phyloP scores from a whole-genome alignment of 2,888 invertebrate species.

The Hofmannophila pseudospretella region DNA sequence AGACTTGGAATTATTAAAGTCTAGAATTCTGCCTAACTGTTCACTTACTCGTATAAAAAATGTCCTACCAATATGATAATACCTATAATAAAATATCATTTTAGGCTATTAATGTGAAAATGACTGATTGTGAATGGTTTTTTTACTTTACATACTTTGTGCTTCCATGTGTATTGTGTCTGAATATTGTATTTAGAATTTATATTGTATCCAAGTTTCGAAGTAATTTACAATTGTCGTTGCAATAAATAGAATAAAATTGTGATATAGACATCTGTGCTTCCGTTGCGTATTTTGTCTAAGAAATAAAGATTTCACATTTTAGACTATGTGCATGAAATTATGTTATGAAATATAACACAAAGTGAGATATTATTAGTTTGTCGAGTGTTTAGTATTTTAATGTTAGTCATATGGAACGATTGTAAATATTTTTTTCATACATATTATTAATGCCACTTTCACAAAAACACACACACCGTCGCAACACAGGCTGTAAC shows the following conservation, averaged over 20 bases:
- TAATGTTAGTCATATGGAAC: constrained; percentile 21
- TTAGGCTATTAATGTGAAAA: not conserved
- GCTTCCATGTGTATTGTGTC: constrained; percentile 31
- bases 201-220: not conserved
- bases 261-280: constrained; percentile 42
- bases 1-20: too few relatives aligned
- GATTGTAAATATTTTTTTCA: constrained; percentile 60
- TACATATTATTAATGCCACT: too few relatives aligned
- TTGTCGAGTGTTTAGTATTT: constrained; percentile 32
- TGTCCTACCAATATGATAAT: too few relatives aligned
- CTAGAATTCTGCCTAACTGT: too few relatives aligned
- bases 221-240: constrained; percentile 10
- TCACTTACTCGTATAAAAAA: too few relatives aligned
- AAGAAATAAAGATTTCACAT: constrained; percentile 11
- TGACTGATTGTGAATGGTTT: constrained; percentile 5
- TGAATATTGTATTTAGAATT: constrained; percentile 2
- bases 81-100: constrained; percentile 3
- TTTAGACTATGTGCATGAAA: constrained; percentile 15
- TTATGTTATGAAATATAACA: constrained; percentile 28
- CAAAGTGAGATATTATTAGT: constrained; percentile 41
- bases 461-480: too few relatives aligned
- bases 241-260: constrained; percentile 27
- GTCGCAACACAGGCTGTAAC: too few relatives aligned
- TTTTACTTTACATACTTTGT: constrained; percentile 20
- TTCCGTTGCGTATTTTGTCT: constrained; percentile 23